Base-by-base conservation (phyloP, 1,140 invertebrate species). In the Drosophila sturtevanti region DNA sequence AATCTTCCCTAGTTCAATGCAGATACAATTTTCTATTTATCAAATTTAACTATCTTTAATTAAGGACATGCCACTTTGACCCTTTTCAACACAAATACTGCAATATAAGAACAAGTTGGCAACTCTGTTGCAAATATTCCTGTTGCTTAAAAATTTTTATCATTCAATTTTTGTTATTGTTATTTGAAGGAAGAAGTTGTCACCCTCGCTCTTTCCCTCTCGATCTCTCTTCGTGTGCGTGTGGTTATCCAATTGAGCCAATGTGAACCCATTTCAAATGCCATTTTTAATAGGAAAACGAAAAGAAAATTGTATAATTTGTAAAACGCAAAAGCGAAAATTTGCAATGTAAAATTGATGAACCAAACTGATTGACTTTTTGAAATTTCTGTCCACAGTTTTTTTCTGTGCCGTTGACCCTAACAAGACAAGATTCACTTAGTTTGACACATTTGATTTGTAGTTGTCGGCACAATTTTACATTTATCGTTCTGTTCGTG, bases 391-490 rank as follows among this genome's bases (percentile, higher is more conserved):
- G 56, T 37, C 35, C n/a, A 34, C 21, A 44, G 41, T 44, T 44
- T 18, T 41, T 1, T 31, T 31, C 27, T 31, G 27, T 31, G 41
- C 31, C 22, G 11, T 10, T 16, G n/a, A 5, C 10, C 21, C 70
- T 35, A 48, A 22, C 38, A 37, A 60, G 7, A 58, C 11, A 16
- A 31, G 37, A 56, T 37, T 54, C 51, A 63, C 41, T 55, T 41
- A 63, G 38, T 70, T 77, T 74, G 81, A 81, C 77, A 85, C 77
- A 63, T 69, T 56, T 81, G 81, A 86, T 84, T 86, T 77, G 68
- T 81, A 48, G 41, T 21, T 77, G 73, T 73, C 41, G 65, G 55
- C 60, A 60, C 52, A 73, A 85, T 69, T 70, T 69, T 80, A 52
- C 72, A 79, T 75, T 72, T 67, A 79, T 63, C 35, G 67, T 37